Conservation (phyloP, 2,797 vertebrate genomes). For the Manis pentadactyla region DNA sequence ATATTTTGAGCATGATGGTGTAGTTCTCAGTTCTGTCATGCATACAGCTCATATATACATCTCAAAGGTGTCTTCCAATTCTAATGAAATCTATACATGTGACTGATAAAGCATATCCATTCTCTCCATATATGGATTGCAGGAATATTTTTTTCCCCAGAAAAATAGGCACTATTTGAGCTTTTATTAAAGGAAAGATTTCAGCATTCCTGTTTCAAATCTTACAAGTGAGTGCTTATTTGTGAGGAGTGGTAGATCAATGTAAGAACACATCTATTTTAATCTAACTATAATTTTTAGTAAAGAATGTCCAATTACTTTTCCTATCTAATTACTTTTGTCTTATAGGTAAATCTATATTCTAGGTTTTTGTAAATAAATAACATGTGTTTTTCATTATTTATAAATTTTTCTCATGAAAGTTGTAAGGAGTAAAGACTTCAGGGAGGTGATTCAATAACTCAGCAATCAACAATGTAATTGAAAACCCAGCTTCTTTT, state of each 20-base stretch:
- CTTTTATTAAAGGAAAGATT: background rate
- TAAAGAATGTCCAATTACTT: background rate
- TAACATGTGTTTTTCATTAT: background rate
- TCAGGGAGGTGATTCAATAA: background rate
- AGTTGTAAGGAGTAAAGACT: background rate
- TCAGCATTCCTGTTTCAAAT: background rate
- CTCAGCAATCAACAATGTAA: background rate
- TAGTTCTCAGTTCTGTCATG: background rate
- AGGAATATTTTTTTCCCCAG: background rate
- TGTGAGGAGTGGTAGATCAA: background rate
- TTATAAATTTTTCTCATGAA: background rate
- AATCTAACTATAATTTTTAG: background rate
- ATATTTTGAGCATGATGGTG: background rate
- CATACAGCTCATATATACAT: background rate
- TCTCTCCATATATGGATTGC: background rate
- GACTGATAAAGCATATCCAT: background rate
- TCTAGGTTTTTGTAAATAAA: background rate
- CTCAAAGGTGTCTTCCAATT: background rate
- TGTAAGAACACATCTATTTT: background rate
- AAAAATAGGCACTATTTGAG: background rate
- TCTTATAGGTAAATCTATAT: background rate
- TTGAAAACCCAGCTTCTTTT: background rate
- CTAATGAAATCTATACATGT: background rate
- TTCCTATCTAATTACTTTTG: background rate
- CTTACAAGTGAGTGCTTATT: background rate